Conservation (phyloP, 2,797 vertebrate genomes). For the Myiotriccus ornatus region DNA sequence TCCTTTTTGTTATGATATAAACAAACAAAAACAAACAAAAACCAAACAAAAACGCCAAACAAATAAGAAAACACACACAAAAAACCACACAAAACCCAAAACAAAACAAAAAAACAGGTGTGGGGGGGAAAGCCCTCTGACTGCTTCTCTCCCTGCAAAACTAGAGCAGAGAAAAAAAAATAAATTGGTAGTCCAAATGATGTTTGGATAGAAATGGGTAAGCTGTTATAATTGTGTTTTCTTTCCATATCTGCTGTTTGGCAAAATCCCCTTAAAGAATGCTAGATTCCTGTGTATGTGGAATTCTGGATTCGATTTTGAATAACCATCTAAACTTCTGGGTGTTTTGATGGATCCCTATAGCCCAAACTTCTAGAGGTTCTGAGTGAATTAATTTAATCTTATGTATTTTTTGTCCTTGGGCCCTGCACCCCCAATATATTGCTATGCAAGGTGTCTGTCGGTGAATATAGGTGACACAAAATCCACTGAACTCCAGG, state of each 20-base stretch:
- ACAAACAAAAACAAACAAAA: fast-evolving
- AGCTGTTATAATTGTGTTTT: neutral
- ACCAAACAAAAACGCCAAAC: neutral
- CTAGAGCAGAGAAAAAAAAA: neutral
- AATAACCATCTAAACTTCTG: neutral
- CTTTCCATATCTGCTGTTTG: neutral
- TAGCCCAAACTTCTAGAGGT: neutral
- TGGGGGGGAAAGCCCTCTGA: neutral
- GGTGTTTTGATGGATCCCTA: neutral
- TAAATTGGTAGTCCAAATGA: neutral
- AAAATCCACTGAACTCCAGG: neutral
- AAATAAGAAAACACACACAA: too few relatives aligned
- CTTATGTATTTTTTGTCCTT: neutral
- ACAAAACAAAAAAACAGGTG: too few relatives aligned
- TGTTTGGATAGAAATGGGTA: neutral
- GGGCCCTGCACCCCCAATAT: fast-evolving
- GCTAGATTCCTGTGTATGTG: neutral
- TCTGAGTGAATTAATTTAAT: neutral
- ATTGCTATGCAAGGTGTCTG: neutral
- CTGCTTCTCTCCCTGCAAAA: neutral
- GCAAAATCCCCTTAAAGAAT: neutral
- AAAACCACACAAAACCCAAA: too few relatives aligned
- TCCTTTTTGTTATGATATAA: neutral
- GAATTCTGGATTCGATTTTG: neutral
- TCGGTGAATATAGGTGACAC: neutral